Evolutionary conservation across 2,113 vertebrate species (phyloP).

Genomic region (Cinclus cinclus): DNA sequence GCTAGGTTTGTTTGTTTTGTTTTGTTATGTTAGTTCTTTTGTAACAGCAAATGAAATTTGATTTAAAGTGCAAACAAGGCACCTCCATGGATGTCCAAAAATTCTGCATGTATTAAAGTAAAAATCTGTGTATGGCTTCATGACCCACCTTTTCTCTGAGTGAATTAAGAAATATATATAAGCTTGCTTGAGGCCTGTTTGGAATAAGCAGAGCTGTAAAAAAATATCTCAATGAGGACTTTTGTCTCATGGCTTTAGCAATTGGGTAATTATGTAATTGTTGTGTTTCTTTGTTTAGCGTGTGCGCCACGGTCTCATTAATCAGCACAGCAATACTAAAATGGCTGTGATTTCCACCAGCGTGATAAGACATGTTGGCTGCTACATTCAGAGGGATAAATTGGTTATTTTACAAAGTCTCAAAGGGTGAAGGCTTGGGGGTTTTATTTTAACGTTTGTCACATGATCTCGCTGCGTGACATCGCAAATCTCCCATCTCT

Average conservation of each 20-base stretch:
- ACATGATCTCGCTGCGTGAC: conserved; percentile 73
- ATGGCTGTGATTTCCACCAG: background rate
- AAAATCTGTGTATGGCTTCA: background rate
- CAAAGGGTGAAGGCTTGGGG: conserved; percentile 32
- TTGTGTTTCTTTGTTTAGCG: background rate
- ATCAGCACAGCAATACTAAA: background rate
- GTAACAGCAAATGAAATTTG: background rate
- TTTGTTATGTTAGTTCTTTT: background rate
- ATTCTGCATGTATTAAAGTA: background rate
- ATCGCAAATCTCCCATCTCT: conserved; percentile 65
- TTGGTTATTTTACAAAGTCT: conserved; percentile 62
- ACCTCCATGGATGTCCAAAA: background rate
- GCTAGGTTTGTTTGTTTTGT: background rate
- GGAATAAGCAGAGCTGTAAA: background rate
- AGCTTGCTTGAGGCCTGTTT: background rate
- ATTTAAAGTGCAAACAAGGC: background rate
- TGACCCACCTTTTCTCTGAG: background rate
- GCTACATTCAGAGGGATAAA: conserved; percentile 29
- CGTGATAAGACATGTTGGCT: background rate
- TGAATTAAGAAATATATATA: background rate
- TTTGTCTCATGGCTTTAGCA: background rate
- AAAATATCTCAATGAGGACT: background rate
- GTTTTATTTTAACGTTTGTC: conserved; percentile 45
- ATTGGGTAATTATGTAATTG: background rate
- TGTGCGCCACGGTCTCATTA: background rate